These are phyloP conservation scores for Drosophila pruinosa DNA, from an alignment of 1,140 invertebrate genomes.

Conservation along the genomic window DNA sequence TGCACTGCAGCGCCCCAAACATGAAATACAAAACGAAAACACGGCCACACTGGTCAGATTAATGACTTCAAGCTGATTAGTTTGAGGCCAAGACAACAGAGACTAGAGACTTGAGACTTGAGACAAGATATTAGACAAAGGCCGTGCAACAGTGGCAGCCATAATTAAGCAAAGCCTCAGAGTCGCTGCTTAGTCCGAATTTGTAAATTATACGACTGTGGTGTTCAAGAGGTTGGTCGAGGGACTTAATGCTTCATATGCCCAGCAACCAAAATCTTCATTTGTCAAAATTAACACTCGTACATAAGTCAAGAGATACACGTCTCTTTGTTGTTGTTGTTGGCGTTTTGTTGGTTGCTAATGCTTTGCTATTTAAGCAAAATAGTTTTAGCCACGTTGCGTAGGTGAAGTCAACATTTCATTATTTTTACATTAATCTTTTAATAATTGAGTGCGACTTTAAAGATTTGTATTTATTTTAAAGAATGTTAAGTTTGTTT, in stretches of 20 bases:
- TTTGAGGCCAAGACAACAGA: conserved; percentile 69
- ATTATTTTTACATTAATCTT: conserved; percentile 8
- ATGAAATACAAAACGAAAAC: conserved; percentile 14
- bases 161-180: conserved; percentile 62
- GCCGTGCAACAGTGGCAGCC: conserved; percentile 36
- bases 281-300: conserved; percentile 78
- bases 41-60: conserved; percentile 63
- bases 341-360: conserved; percentile 2
- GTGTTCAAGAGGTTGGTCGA: neutral
- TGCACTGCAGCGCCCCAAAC: conserved; percentile 14
- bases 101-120: conserved; percentile 11
- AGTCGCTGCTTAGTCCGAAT: conserved; percentile 62
- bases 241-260: conserved; percentile 53
- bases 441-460: neutral
- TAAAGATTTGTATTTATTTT: neutral
- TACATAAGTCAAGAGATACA: conserved; percentile 24
- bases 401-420: conserved; percentile 37
- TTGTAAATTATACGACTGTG: conserved; percentile 70
- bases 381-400: conserved; percentile 16
- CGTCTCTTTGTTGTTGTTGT: conserved; percentile 3
- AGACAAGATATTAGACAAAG: conserved; percentile 50
- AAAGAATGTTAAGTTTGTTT: no score
- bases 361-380: conserved; percentile 11
- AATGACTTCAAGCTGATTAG: conserved; percentile 77
- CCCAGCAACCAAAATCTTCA: conserved; percentile 68